Evolutionary conservation across 2,888 invertebrate species (phyloP).

Genomic region (Caradrina clavipalpis): DNA sequence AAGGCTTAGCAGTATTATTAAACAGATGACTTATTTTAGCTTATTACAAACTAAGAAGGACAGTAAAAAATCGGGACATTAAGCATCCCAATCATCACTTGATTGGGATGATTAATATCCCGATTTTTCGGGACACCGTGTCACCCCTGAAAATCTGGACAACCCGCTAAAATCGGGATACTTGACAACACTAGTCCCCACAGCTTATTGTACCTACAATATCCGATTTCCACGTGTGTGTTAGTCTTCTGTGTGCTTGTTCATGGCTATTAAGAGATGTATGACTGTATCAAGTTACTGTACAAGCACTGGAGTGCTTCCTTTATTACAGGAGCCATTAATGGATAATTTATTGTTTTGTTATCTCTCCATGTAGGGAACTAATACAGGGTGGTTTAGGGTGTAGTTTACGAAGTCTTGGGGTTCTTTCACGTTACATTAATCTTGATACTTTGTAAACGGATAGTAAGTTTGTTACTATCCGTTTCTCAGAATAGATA

Average conservation of each 20-base stretch:
- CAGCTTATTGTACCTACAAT: constrained; percentile 25
- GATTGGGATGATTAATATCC: too few species aligned
- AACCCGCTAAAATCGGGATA: too few species aligned
- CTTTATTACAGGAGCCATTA: constrained; percentile 44
- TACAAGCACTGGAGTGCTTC: constrained; percentile 48
- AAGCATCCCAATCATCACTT: too few species aligned
- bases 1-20: too few species aligned
- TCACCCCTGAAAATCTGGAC: too few species aligned
- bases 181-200: too few species aligned
- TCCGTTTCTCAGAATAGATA: not conserved
- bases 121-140: too few species aligned
- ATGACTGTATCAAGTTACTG: constrained; percentile 44
- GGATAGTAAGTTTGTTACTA: not conserved
- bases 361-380: constrained; percentile 12
- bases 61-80: too few species aligned
- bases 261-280: constrained; percentile 31
- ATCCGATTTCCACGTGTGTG: constrained; percentile 55
- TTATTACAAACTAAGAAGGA: too few species aligned
- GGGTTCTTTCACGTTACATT: constrained; percentile 11
- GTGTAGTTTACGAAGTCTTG: not conserved
- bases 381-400: not conserved
- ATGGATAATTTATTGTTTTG: constrained; percentile 40
- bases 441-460: constrained; percentile 19
- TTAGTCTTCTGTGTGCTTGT: constrained; percentile 29
- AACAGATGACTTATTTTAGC: too few species aligned